phyloP scores from a whole-genome alignment of 2,888 invertebrate species.

The Helobdella robusta region DNA sequence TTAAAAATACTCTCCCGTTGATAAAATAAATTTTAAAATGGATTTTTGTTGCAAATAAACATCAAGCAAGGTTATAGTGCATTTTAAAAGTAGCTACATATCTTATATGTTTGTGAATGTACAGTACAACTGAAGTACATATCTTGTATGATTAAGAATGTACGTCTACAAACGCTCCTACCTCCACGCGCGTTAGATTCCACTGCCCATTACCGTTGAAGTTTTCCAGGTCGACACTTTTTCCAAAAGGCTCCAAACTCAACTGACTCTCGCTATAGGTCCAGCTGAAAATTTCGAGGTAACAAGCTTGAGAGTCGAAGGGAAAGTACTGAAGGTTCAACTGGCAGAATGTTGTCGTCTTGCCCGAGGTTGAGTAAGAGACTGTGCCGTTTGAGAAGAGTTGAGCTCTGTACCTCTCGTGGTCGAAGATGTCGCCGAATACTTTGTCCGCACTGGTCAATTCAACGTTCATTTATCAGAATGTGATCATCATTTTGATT shows the following conservation, averaged over 20 bases:
- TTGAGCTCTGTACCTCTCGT: conserved; percentile 13
- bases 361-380: conserved; percentile 18
- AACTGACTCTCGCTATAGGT: conserved; percentile 11
- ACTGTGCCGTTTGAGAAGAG: neutral
- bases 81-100: no score
- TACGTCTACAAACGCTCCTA: no score
- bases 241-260: neutral
- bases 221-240: neutral
- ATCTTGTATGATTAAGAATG: no score
- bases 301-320: conserved; percentile 20
- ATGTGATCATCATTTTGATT: no score
- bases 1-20: no score
- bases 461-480: no score
- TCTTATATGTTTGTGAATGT: no score
- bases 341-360: conserved; percentile 20
- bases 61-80: no score
- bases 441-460: conserved; percentile 18
- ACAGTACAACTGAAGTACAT: no score
- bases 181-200: neutral
- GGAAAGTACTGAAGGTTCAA: conserved; percentile 22
- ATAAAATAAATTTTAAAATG: no score
- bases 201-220: conserved; percentile 20
- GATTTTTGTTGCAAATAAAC: no score
- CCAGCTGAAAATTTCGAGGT: conserved; percentile 25
- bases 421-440: conserved; percentile 19